Conservation (phyloP, 1,140 invertebrate genomes). For the Eupristina koningsbergeri region DNA sequence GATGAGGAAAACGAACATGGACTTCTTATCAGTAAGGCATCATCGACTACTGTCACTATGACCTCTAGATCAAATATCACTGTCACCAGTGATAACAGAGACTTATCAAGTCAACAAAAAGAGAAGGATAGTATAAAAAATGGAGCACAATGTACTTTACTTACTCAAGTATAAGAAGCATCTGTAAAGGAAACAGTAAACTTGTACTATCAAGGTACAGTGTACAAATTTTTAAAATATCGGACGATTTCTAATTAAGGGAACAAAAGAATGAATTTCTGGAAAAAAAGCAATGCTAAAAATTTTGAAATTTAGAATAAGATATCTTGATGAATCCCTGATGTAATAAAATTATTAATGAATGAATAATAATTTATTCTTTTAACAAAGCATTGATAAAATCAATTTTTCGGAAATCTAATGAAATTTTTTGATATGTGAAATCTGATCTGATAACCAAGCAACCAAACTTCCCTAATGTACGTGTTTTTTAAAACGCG, state of each 20-base stretch:
- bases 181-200: not conserved
- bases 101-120: conserved; percentile 20
- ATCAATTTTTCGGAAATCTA: not conserved
- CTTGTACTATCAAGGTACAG: not conserved
- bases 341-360: not conserved
- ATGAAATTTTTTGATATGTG: not conserved
- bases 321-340: not conserved
- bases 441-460: not conserved
- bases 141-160: conserved; percentile 61
- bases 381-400: not conserved
- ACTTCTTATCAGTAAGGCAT: conserved; percentile 74
- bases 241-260: conserved; percentile 8
- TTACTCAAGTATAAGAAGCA: conserved; percentile 65
- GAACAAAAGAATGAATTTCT: conserved; percentile 27
- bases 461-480: not conserved
- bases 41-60: conserved; percentile 75
- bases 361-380: not conserved
- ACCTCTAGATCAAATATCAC: conserved; percentile 75
- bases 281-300: not conserved
- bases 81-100: conserved; percentile 61
- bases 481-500: not conserved
- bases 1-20: conserved; percentile 75
- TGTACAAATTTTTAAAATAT: conserved; percentile 43
- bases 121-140: conserved; percentile 62
- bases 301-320: not conserved